Conservation (phyloP, 2,797 vertebrate species). For the Tapera naevia region DNA sequence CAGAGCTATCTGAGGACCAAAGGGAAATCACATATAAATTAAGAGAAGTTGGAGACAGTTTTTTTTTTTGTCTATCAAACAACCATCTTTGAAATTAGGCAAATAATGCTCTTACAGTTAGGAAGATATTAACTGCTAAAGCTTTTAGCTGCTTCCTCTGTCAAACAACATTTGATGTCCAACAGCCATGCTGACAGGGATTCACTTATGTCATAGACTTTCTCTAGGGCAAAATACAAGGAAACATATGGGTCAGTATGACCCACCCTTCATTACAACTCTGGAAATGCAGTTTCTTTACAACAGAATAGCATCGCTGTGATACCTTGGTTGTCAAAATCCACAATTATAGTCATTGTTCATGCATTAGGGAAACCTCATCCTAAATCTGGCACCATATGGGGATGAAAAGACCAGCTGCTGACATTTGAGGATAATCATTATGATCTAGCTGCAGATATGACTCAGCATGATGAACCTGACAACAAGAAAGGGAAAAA, state of each 20-base stretch:
- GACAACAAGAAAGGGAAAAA: conserved; percentile 34
- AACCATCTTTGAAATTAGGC: conserved; percentile 22
- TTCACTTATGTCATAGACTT: conserved; percentile 25
- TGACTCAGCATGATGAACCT: conserved; percentile 60
- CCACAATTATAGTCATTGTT: conserved; percentile 65
- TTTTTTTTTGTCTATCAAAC: conserved; percentile 49
- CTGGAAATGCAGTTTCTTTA: conserved; percentile 32
- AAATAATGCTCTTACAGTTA: conserved; percentile 17
- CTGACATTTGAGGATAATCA: conserved; percentile 68
- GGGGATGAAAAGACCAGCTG: conserved; percentile 68
- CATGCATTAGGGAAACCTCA: conserved; percentile 71
- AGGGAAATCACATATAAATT: not conserved
- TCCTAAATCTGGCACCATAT: conserved; percentile 62
- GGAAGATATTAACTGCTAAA: conserved; percentile 23
- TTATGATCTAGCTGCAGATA: conserved; percentile 63
- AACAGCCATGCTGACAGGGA: not conserved
- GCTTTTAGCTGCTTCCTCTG: conserved; percentile 29
- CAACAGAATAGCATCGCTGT: conserved; percentile 37
- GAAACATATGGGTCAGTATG: conserved; percentile 29
- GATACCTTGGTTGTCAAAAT: conserved; percentile 65
- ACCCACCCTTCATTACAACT: conserved; percentile 17
- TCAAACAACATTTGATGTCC: conserved; percentile 11
- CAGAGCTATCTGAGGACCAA: not conserved
- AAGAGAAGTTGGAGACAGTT: not conserved
- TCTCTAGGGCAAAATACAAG: conserved; percentile 7